phyloP scores from a whole-genome alignment of 2,797 vertebrate genomes.

The Malacoctenus gilli region DNA sequence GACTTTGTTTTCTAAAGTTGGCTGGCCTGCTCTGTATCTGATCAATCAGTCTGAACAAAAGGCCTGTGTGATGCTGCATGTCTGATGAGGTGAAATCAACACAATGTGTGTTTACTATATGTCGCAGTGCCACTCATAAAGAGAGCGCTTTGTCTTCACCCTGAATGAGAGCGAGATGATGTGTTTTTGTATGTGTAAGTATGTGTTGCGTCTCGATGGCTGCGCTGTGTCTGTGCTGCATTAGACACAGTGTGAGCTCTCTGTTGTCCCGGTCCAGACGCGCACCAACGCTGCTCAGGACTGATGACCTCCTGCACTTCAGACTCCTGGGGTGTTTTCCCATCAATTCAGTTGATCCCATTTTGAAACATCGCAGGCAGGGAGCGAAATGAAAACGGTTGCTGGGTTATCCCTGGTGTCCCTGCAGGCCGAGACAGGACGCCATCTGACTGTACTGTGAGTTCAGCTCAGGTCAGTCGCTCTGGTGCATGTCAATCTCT shows the following conservation, averaged over 20 bases:
- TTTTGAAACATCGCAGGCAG: conserved; percentile 33
- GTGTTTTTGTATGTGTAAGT: conserved; percentile 24
- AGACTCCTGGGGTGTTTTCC: conserved; percentile 51
- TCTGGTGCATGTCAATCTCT: conserved; percentile 8
- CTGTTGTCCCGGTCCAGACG: conserved; percentile 33
- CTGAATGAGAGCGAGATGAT: conserved; percentile 31
- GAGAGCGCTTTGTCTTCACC: too few relatives aligned
- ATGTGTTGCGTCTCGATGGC: conserved; percentile 16
- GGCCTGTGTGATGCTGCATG: conserved; percentile 53
- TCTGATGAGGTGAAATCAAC: conserved; percentile 61
- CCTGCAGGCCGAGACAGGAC: conserved; percentile 1
- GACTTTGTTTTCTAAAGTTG: conserved; percentile 56
- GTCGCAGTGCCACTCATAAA: conserved; percentile 15
- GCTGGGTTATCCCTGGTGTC: conserved; percentile 17
- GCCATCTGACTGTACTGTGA: conserved; percentile 1
- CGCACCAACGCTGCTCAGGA: conserved; percentile 30
- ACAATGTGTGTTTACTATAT: conserved; percentile 42
- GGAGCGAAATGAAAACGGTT: neutral
- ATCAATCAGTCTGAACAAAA: conserved; percentile 71
- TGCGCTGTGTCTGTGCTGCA: conserved; percentile 31
- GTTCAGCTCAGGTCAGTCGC: conserved; percentile 5
- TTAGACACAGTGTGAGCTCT: conserved; percentile 21
- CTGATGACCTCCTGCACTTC: conserved; percentile 55
- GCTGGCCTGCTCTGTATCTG: conserved; percentile 42
- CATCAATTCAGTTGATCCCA: conserved; percentile 39